Evolutionary conservation across 2,113 vertebrate genomes (phyloP), one percentile per base, ranked within the genome.

Genomic region (Myotis brandtii): DNA sequence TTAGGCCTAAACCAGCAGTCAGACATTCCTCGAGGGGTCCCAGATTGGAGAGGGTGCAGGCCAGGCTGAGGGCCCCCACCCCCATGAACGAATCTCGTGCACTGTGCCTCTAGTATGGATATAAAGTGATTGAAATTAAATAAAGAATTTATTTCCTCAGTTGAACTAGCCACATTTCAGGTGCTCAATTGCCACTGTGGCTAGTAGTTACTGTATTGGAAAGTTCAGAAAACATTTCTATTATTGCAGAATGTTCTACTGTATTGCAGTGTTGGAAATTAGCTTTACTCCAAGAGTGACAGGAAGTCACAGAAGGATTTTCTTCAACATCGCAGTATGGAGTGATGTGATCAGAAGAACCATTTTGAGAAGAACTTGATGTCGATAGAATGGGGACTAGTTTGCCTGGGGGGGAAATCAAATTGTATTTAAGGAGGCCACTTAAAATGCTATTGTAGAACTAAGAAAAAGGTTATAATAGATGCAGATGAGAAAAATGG

Each of bases 101-200:
- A 46, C 2, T 46, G 46, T 1, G 46, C 46, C 46, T 46, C 46
- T 46, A 46, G 46, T 86, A 50, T 64, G 21, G 34, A 77, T 76
- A 85, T 95, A 91, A 84, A 46, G 18, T 80, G 17, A 43, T 62
- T 93, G 37, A 82, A 86, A 54, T 25, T 32, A 50, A 89, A 25
- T 17, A 18, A 89, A 76, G 25, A 84, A 84, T 93, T 59, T 43
- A 48, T 2, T 62, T 83, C 17, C 2, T 90, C 69, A 17, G 16
- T 54, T 92, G 54, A 79, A 70, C 14, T 17, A 21, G 11, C 4
- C 23, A 13, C 0, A 56, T 70, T 91, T 54, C 11, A 76, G n/a
- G 1, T 11, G 9, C 13, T 92, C 20, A 56, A 0, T 34, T 50
- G 20, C 4, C 25, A 48, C 12, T 70, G 25, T 43, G 27, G 18